phyloP scores from a whole-genome alignment of 2,888 invertebrate genomes.

The Pollenia amentaria region DNA sequence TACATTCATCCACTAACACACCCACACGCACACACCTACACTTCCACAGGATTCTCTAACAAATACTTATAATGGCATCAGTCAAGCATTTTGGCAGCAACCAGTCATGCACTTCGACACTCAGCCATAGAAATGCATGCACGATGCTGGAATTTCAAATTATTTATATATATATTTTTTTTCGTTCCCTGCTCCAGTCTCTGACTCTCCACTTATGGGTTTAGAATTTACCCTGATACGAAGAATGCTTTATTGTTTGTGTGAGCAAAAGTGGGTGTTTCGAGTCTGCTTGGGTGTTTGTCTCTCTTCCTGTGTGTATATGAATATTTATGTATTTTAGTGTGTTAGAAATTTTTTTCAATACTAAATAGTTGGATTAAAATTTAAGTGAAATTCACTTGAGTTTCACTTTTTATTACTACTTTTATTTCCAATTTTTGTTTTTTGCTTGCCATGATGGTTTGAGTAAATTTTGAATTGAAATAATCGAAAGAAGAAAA shows the following conservation, averaged over 20 bases:
- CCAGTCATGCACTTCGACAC: conserved; percentile 29
- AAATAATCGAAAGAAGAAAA: conserved; percentile 7
- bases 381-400: neutral
- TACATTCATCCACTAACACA: neutral
- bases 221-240: conserved; percentile 14
- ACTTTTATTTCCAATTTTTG: neutral
- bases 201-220: neutral
- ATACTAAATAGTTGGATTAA: conserved; percentile 20
- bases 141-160: neutral
- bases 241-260: neutral
- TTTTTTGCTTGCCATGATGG: neutral
- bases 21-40: neutral
- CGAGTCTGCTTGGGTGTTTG: neutral
- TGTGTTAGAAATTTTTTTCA: conserved; percentile 3
- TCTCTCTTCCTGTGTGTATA: neutral
- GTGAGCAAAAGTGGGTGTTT: neutral
- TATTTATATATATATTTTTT: neutral
- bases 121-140: conserved; percentile 48
- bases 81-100: conserved; percentile 53
- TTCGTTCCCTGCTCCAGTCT: neutral
- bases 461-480: neutral
- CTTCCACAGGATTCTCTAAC: neutral
- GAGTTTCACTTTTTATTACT: conserved; percentile 21
- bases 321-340: neutral
- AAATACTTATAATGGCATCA: conserved; percentile 47